A percentile compares a stretch with the other conserved stretches of the same genome.
Conservation (phyloP, 2,888 invertebrate genomes). For the Leptinotarsa haldemani region DNA sequence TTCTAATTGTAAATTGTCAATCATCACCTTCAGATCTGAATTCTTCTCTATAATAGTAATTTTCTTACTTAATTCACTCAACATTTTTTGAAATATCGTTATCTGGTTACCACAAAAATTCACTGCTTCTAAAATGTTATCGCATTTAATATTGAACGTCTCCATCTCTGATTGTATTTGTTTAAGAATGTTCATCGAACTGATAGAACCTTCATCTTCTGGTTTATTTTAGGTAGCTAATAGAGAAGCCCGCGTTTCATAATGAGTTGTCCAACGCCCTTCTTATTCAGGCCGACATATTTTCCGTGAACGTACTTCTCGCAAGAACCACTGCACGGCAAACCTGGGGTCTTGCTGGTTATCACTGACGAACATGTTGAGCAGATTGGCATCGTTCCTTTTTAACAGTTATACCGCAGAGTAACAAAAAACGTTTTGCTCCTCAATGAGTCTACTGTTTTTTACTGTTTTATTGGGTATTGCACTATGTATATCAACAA, state of each 20-base stretch:
- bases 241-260: conserved; percentile 4
- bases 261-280: conserved; percentile 5
- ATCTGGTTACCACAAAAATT: conserved; percentile 23
- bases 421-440: no score
- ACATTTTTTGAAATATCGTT: conserved; percentile 17
- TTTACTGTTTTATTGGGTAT: no score
- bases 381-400: no score
- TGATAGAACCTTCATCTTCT: conserved; percentile 11
- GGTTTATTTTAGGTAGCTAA: conserved; percentile 4
- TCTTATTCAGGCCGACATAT: conserved; percentile 18
- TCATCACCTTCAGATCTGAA: conserved; percentile 19
- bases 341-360: no score
- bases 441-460: no score
- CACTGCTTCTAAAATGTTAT: conserved; percentile 17
- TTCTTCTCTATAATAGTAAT: conserved; percentile 16
- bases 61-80: conserved; percentile 8
- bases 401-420: no score
- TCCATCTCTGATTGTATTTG: conserved; percentile 12
- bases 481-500: no score
- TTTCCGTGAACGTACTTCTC: not conserved
- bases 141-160: conserved; percentile 3
- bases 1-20: conserved; percentile 14
- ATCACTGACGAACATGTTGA: no score
- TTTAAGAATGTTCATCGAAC: conserved; percentile 12
- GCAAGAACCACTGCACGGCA: no score